These are phyloP conservation scores for Tachysurus fulvidraco DNA, from an alignment of 2,113 vertebrate genomes.

Conservation along the genomic window DNA sequence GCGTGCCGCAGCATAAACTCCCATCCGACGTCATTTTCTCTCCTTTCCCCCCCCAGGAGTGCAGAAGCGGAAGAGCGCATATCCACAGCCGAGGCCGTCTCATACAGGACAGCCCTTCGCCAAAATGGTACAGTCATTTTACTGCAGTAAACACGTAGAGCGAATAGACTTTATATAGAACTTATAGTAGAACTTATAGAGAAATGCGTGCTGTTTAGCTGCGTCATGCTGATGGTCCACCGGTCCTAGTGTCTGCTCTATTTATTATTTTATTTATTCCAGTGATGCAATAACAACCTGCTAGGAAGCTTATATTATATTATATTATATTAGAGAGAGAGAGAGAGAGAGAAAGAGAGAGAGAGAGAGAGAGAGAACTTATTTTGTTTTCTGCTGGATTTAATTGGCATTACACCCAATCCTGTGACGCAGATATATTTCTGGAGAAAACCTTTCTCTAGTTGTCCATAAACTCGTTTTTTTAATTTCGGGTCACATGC, in stretches of 20 bases:
- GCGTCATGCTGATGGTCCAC: background rate
- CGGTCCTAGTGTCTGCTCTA: background rate
- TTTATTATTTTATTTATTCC: slow-evolving; percentile 31
- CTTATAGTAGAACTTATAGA: background rate
- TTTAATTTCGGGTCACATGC: background rate
- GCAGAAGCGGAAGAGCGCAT: slow-evolving; percentile 48
- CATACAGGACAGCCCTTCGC: slow-evolving; percentile 49
- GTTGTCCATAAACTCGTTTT: background rate
- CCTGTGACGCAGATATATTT: slow-evolving; percentile 6
- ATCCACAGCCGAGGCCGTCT: slow-evolving; percentile 47
- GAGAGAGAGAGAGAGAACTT: background rate
- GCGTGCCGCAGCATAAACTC: slow-evolving; percentile 57
- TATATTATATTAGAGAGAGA: too few species aligned
- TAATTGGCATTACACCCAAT: background rate
- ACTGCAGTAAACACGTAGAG: background rate
- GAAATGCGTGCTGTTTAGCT: background rate
- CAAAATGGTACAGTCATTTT: slow-evolving; percentile 56
- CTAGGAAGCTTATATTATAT: background rate
- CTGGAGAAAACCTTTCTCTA: background rate
- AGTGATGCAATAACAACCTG: slow-evolving; percentile 51
- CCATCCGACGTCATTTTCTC: slow-evolving; percentile 53
- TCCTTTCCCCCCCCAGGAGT: slow-evolving; percentile 52
- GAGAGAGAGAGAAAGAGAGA: too few species aligned
- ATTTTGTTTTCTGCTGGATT: background rate
- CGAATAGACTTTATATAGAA: background rate